These are phyloP conservation scores for Reinhardtius hippoglossoides DNA, from an alignment of 2,113 vertebrate species.

Conservation along the genomic window DNA sequence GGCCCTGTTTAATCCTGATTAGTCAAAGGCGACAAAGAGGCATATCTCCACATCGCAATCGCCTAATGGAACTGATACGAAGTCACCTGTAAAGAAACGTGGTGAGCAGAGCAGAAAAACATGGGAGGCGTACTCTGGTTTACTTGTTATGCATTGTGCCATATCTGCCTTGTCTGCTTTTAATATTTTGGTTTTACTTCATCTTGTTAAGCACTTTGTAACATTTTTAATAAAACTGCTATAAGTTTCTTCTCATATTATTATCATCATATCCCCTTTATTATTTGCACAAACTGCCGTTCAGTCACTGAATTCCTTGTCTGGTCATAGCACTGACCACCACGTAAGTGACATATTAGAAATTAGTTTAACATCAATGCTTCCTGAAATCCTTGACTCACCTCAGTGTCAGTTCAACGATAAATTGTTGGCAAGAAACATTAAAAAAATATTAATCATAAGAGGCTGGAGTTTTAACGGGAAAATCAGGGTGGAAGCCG, in stretches of 20 bases:
- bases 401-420: not conserved
- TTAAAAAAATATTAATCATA: not conserved
- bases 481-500: conserved; percentile 18
- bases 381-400: not conserved
- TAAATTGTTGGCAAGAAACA: not conserved
- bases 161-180: not conserved
- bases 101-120: not conserved
- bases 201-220: too few species aligned
- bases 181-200: not conserved
- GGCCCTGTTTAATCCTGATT: conserved; percentile 21
- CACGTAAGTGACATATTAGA: not conserved
- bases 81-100: conserved; percentile 20
- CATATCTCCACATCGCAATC: conserved; percentile 18
- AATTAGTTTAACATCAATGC: not conserved
- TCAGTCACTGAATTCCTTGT: not conserved
- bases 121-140: not conserved
- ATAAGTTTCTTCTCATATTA: not conserved
- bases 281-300: not conserved
- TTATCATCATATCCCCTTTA: not conserved
- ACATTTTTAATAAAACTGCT: too few species aligned
- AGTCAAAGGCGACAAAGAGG: conserved; percentile 17
- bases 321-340: not conserved
- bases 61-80: conserved; percentile 26
- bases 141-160: not conserved
- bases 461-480: not conserved